Base-by-base conservation (phyloP, 2,797 vertebrate species). In the Natrix natrix region DNA sequence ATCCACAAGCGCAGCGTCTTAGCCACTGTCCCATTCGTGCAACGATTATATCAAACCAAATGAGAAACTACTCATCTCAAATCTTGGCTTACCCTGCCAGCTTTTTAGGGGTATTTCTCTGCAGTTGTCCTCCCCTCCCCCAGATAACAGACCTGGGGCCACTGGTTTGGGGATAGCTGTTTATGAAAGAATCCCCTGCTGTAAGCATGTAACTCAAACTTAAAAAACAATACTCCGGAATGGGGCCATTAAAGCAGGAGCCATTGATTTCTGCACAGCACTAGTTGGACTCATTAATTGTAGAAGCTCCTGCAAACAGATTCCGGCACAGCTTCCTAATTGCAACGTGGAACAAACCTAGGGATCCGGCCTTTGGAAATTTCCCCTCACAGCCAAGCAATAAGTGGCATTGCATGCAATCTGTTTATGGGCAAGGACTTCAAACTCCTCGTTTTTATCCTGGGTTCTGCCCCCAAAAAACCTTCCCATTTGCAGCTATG, bases 241-340 rank as follows among this genome's bases (percentile, higher is more conserved):
- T 89, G 0, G 37, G 12, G 2, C 97, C 97, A 98, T 98, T 97
- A 98, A 98, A 97, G 97, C 96, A 52, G 97, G 95, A 94, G 96
- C 95, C 97, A 98, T 97, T 96, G 97, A 98, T 98, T 96, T 96
- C 96, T 97, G 96, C 93, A 5, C 91, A 20, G 95, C 97, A 95
- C 97, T 96, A 96, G 96, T 96, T 96, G 88, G 97, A 59, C 96
- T 98, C 98, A 97, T 98, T 98, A 98, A 98, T 98, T 97, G 97
- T 97, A 97, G 96, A 97, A 96, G 97, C 96, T 97, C 96, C 96
- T 63, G 94, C 94, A 54, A 97, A 96, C 94, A 96, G 94, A 91
- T 96, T 95, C 96, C 92, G 95, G 52, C 89, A 57, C 28, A 0
- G 0, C 93, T 93, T 95, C 20, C 56, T 96, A 96, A 94, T 95